Base-by-base conservation (phyloP, 2,888 invertebrate genomes). In the Drosophila prolongata region DNA sequence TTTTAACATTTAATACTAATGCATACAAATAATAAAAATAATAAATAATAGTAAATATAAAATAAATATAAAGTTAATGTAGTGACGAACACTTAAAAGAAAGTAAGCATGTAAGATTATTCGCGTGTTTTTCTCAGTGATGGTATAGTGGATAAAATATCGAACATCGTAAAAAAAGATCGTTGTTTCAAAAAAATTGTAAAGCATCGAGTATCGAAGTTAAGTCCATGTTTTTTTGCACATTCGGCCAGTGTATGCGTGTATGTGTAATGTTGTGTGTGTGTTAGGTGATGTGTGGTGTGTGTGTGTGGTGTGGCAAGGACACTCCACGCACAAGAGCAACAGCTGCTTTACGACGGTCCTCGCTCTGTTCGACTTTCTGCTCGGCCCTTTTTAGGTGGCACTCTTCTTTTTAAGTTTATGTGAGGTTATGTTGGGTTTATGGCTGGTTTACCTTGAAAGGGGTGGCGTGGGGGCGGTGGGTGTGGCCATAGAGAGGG, bases 321-420 rank as follows among this genome's bases (percentile, higher is more conserved):
- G 74, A 70, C 77, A 65, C 44, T 75, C 62, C 79, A 75, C 79
- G 81, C 83, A 77, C 53, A 50, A 46, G 58, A 68, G 80, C 81
- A 80, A 80, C 80, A 86, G 78, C 83, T 80, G 86, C 69, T 76
- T 52, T 40, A 70, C 64, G 56, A 65, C 53, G 52, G 52, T 50
- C 61, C 69, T 71, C 34, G 42, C 38, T 16, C 38, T n/a, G 27
- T 37, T 55, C 55, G 43, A 60, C 56, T 52, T 60, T 44, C 71
- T 66, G 57, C 66, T 85, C 55, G 68, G 74, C 65, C 64, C 54
- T 54, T 78, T 57, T 67, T 83, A 80, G 78, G 78, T 78, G 80
- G 84, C 76, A 76, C 78, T 83, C 67, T 58, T 44, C 64, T 76
- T 56, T 53, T 43, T 52, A 76, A 78, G 76, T 77, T 76, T 67